phyloP scores from a whole-genome alignment of 1,140 invertebrate species.

The Armadillidium nasatum region DNA sequence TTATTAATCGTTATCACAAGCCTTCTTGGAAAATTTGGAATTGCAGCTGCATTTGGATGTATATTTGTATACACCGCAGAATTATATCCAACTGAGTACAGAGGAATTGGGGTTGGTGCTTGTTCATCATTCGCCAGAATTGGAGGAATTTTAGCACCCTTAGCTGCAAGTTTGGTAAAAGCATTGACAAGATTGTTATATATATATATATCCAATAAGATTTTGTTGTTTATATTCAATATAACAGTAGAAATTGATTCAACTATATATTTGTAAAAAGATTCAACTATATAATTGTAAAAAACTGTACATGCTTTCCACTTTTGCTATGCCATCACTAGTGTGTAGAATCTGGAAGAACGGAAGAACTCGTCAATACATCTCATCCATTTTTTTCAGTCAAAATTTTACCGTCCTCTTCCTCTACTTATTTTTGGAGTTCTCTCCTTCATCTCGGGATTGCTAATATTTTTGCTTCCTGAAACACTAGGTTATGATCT shows the following conservation, averaged over 20 bases:
- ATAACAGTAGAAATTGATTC: too few relatives aligned
- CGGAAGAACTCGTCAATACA: neutral
- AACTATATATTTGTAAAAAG: too few relatives aligned
- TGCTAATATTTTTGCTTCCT: constrained; percentile 47
- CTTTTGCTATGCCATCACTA: too few relatives aligned
- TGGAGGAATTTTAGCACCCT: constrained; percentile 33
- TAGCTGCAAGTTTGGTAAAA: constrained; percentile 41
- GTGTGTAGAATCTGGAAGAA: neutral
- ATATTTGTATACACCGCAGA: constrained; percentile 85
- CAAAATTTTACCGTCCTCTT: constrained; percentile 19
- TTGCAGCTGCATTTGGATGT: constrained; percentile 74
- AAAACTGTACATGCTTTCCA: too few relatives aligned
- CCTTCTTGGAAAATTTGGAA: constrained; percentile 76
- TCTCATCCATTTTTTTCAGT: neutral
- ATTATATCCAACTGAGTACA: constrained; percentile 66
- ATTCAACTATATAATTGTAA: too few relatives aligned
- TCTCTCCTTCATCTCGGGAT: constrained; percentile 46
- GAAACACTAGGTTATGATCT: constrained; percentile 48
- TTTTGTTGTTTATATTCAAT: too few relatives aligned
- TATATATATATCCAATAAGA: too few relatives aligned
- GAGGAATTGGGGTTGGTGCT: constrained; percentile 22
- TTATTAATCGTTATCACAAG: constrained; percentile 55
- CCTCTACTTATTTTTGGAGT: constrained; percentile 45
- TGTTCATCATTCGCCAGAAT: constrained; percentile 31
- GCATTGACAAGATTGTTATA: neutral